Percentiles rank a stretch among this genome's conserved stretches.
These are phyloP conservation scores for Tineola bisselliella DNA, from an alignment of 2,888 invertebrate genomes.

Conservation along the genomic window DNA sequence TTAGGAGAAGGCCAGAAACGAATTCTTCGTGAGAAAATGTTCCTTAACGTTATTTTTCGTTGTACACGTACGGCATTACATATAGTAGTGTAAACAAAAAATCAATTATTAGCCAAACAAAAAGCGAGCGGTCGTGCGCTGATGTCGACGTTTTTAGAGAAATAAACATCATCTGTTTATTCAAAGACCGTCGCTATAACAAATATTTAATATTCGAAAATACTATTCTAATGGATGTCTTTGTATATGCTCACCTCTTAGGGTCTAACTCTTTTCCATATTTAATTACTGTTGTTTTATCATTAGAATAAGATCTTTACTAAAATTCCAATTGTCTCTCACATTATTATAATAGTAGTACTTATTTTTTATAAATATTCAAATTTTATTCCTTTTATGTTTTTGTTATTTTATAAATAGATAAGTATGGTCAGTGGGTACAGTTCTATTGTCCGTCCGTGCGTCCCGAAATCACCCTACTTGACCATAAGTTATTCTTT, in stretches of 20 bases:
- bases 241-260: conserved; percentile 30
- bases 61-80: conserved; percentile 44
- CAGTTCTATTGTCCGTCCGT: background rate
- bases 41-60: conserved; percentile 35
- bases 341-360: background rate
- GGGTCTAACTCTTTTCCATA: conserved; percentile 6
- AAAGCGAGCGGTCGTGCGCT: conserved; percentile 56
- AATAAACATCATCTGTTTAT: conserved; percentile 64
- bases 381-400: background rate
- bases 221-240: conserved; percentile 65
- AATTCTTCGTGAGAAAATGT: conserved; percentile 44
- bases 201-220: conserved; percentile 67
- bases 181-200: conserved; percentile 59
- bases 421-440: conserved; percentile 6
- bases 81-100: conserved; percentile 53
- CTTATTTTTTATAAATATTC: background rate
- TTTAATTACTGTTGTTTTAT: conserved; percentile 11
- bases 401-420: background rate
- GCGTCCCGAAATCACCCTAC: background rate
- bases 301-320: background rate
- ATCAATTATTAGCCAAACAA: conserved; percentile 62
- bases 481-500: conserved; percentile 11
- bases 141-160: conserved; percentile 59
- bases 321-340: background rate
- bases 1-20: background rate